These are phyloP conservation scores for Elysia crispata DNA, from an alignment of 2,888 invertebrate genomes.

Conservation along the genomic window DNA sequence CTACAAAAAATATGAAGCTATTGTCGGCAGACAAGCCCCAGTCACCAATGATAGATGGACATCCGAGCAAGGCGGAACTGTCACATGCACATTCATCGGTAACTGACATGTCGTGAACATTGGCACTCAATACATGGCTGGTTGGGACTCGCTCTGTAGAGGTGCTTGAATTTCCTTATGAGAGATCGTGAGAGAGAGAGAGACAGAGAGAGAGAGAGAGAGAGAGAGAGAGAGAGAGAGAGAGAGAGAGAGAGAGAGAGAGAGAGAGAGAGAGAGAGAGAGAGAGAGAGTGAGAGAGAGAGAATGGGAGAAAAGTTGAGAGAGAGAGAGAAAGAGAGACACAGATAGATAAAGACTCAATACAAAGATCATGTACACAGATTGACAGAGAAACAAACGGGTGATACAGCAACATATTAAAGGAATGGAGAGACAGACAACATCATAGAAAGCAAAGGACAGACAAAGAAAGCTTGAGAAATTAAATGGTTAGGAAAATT, in stretches of 20 bases:
- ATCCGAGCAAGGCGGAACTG: no score
- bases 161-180: not conserved
- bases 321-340: slow-evolving; percentile 3
- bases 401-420: no score
- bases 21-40: no score
- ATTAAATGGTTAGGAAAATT: not conserved
- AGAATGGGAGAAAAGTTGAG: not conserved
- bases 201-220: slow-evolving; percentile 24
- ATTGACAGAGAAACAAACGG: no score
- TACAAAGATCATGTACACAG: no score
- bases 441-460: slow-evolving; percentile 6
- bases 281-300: slow-evolving; percentile 10
- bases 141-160: not conserved
- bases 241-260: not conserved
- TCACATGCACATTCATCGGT: not conserved
- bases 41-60: no score
- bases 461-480: slow-evolving; percentile 20
- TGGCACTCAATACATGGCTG: not conserved
- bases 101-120: not conserved
- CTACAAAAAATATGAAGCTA: no score
- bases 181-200: not conserved
- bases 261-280: slow-evolving; percentile 6
- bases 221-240: slow-evolving; percentile 25
- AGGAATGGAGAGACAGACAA: slow-evolving; percentile 10
- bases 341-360: not conserved